Evolutionary conservation across 1,140 invertebrate genomes (phyloP), one percentile per base, ranked within the genome.

Genomic region (Campoletis sonorensis): DNA sequence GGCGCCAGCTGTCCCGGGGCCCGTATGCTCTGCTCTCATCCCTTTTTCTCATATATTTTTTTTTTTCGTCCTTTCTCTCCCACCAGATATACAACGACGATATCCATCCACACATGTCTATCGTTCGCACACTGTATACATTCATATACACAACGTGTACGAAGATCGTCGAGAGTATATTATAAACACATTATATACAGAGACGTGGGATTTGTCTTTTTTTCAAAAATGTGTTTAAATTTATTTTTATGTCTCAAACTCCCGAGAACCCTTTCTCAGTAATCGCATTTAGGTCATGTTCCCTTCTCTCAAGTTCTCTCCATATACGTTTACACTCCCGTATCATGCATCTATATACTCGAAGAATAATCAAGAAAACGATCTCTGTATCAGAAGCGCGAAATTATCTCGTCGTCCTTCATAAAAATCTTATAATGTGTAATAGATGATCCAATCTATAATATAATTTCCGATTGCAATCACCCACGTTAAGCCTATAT

Each of bases 1-100:
- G 76, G 76, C 76, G 76, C 76, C 76, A 78, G 76, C 76, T 78
- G 76, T 78, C 76, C 76, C 76, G 58, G 76, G 76, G 76, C 76
- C 76, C 75, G 51, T 67, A 78, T 78, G 30, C 76, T 37, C 76
- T 78, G 58, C 61, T 77, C 75, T 70, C 67, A 70, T 70, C 67
- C 30, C 15, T 70, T 70, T 70, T 33, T 21, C 67, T 61, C 13
- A 45, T n/a, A n/a, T n/a, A n/a, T n/a, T 16, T 72, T 21, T 5
- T 77, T 30, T 18, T 77, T 21, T 54, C n/a, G 23, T 64, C 51
- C 73, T 77, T 51, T 54, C 11, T 61, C 58, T 61, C 58, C 61
- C 30, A 21, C 72, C 18, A 23, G 16, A 61, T 64, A 67, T 68
- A 21, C n/a, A n/a, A n/a, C n/a, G n/a, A 80, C 49, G 58, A 61